Evolutionary conservation across 2,113 vertebrate species (phyloP).

Genomic region (Micronycteris hirsuta): DNA sequence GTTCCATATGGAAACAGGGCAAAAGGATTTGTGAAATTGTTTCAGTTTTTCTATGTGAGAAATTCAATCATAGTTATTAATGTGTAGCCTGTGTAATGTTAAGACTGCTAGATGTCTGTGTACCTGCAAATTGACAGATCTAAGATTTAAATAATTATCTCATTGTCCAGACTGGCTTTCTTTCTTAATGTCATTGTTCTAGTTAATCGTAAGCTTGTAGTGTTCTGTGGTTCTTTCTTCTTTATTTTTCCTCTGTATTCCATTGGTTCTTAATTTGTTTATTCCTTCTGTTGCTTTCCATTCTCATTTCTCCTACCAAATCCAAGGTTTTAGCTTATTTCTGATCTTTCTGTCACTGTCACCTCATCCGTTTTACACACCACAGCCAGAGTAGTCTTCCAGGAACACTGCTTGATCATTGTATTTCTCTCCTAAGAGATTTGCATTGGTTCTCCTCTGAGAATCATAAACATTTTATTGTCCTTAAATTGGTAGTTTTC

Average conservation of each 20-base stretch:
- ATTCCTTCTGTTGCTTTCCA: not conserved
- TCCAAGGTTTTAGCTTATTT: not conserved
- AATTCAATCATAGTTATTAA: not conserved
- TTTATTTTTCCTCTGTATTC: not conserved
- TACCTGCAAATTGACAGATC: not conserved
- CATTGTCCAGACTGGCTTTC: not conserved
- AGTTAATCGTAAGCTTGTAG: not conserved
- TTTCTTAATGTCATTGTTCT: not conserved
- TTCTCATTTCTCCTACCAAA: not conserved
- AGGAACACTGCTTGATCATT: not conserved
- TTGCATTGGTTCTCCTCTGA: not conserved
- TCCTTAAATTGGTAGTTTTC: not conserved
- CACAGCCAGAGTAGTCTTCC: not conserved
- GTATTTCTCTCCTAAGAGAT: not conserved
- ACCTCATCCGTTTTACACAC: not conserved
- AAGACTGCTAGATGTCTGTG: not conserved
- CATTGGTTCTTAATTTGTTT: not conserved
- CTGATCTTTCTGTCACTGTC: not conserved
- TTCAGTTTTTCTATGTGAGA: not conserved
- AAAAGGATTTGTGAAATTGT: constrained; percentile 1
- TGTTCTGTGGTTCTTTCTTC: not conserved
- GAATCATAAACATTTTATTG: not conserved
- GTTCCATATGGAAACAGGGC: not conserved
- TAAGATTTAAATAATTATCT: not conserved
- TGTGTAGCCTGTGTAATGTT: not conserved